These are phyloP conservation scores for Condylostylus longicornis DNA, from an alignment of 1,140 invertebrate genomes.

Conservation along the genomic window DNA sequence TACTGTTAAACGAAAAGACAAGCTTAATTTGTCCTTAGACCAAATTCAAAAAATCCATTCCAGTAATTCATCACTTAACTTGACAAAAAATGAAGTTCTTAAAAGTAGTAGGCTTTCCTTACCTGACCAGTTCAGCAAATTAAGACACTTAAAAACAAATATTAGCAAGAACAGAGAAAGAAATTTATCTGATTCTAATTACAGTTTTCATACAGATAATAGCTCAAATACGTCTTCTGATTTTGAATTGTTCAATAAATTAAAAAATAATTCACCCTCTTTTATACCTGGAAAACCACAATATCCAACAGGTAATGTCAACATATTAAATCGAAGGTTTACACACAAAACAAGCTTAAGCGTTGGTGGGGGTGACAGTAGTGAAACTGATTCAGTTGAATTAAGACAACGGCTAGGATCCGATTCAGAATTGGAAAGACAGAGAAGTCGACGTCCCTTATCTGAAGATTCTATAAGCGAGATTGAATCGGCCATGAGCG, in stretches of 20 bases:
- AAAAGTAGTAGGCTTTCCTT: conserved; percentile 27
- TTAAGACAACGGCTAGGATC: conserved; percentile 36
- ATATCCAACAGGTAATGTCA: too few relatives aligned
- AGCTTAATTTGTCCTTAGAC: conserved; percentile 24
- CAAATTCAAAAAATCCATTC: conserved; percentile 27
- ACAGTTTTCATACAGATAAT: conserved; percentile 30
- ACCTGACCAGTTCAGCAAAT: conserved; percentile 27
- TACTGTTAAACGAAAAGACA: conserved; percentile 24
- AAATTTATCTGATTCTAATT: conserved; percentile 28
- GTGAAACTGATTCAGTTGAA: conserved; percentile 34
- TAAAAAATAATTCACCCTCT: conserved; percentile 18
- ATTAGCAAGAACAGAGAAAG: conserved; percentile 24
- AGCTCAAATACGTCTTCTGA: conserved; percentile 29
- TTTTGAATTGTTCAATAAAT: conserved; percentile 24
- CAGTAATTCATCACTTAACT: conserved; percentile 24
- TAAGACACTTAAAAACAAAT: conserved; percentile 7
- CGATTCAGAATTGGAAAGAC: conserved; percentile 41
- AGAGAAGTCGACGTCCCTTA: conserved; percentile 51
- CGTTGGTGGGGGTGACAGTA: conserved; percentile 13
- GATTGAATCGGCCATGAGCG: conserved; percentile 43
- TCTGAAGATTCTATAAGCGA: conserved; percentile 50
- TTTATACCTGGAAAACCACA: conserved; percentile 10
- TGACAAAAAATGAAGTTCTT: conserved; percentile 14
- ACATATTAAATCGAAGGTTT: conserved; percentile 24
- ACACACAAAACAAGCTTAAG: conserved; percentile 10